Evolutionary conservation across 2,797 vertebrate genomes (phyloP).

Genomic region (Halcyon badia): DNA sequence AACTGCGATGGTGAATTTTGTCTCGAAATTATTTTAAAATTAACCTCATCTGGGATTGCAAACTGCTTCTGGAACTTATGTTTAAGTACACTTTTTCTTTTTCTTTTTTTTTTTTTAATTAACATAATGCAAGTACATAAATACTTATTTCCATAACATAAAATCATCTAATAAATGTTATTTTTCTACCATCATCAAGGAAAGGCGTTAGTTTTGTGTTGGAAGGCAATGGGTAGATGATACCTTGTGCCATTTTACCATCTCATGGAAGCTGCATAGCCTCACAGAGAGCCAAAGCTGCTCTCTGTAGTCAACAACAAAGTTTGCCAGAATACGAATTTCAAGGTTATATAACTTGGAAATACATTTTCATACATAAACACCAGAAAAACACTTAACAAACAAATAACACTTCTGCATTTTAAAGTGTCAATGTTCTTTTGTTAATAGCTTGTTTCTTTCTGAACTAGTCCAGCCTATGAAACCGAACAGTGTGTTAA

Average conservation of each 20-base stretch:
- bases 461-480: neutral
- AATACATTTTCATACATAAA: neutral
- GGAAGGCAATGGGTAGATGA: neutral
- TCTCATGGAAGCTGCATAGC: neutral
- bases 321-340: neutral
- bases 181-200: neutral
- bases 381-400: neutral
- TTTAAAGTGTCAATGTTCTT: neutral
- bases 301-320: neutral
- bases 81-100: neutral
- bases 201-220: neutral
- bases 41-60: neutral
- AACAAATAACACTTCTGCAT: rapidly evolving
- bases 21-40: neutral
- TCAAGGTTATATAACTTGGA: neutral
- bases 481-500: neutral
- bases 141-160: neutral
- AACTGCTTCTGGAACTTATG: neutral
- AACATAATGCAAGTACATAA: neutral
- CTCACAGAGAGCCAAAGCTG: neutral
- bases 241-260: neutral
- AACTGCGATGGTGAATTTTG: neutral
- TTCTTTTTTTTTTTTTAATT: neutral
- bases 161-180: neutral
- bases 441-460: neutral